These are phyloP conservation scores for Chironomus tentans DNA, from an alignment of 2,888 invertebrate species.

Conservation along the genomic window DNA sequence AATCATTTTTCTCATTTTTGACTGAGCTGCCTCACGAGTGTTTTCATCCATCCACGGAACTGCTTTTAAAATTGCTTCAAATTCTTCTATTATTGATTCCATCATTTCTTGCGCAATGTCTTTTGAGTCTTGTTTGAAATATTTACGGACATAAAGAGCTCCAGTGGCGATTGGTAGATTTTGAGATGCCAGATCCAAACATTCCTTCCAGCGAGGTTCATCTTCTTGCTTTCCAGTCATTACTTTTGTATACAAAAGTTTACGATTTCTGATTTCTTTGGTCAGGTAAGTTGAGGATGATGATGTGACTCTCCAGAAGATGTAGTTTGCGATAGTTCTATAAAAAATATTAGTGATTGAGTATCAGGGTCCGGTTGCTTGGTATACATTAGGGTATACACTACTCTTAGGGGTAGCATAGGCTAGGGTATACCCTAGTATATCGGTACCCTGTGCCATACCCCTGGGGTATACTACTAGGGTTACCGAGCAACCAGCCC, in stretches of 20 bases:
- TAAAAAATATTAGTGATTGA: no score
- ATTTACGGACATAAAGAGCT: slow-evolving; percentile 39
- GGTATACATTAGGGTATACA: no score
- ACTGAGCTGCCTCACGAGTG: slow-evolving; percentile 60
- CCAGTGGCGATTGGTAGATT: slow-evolving; percentile 44
- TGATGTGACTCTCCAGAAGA: slow-evolving; percentile 73
- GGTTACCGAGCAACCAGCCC: no score
- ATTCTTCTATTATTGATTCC: slow-evolving; percentile 52
- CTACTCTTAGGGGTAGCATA: no score
- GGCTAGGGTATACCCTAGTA: no score
- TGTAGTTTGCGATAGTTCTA: slow-evolving; percentile 72
- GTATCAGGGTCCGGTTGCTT: no score
- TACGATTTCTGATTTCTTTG: not conserved
- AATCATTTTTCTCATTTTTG: slow-evolving; percentile 68
- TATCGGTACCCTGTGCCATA: no score
- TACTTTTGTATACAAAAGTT: not conserved
- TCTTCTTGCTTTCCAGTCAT: not conserved
- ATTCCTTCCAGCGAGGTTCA: slow-evolving; percentile 11
- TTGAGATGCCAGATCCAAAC: slow-evolving; percentile 49
- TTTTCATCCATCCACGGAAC: slow-evolving; percentile 82
- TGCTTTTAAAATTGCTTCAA: slow-evolving; percentile 60
- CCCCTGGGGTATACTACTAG: no score
- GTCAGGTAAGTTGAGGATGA: not conserved
- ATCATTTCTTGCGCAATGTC: slow-evolving; percentile 47
- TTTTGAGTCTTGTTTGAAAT: slow-evolving; percentile 48